Conservation (phyloP, 2,888 invertebrate genomes). For the Serripes groenlandicus region DNA sequence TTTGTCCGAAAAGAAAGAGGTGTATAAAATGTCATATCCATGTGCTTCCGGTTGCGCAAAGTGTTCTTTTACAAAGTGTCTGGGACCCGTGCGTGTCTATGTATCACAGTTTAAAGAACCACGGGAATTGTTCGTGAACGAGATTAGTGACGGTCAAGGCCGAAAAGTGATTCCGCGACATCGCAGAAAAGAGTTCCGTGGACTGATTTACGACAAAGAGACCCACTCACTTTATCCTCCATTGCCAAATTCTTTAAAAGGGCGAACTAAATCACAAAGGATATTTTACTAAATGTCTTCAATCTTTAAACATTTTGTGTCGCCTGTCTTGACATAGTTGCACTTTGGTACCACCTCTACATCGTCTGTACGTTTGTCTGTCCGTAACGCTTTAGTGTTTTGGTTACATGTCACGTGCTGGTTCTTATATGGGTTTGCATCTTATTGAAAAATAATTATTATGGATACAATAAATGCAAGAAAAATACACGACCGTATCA, state of each 20-base stretch:
- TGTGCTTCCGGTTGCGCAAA: slow-evolving; percentile 57
- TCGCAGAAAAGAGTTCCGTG: slow-evolving; percentile 58
- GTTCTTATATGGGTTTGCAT: no score
- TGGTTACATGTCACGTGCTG: no score
- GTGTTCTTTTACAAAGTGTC: slow-evolving; percentile 56
- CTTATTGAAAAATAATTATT: no score
- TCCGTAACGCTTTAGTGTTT: no score
- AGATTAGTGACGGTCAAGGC: slow-evolving; percentile 63
- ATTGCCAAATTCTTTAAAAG: slow-evolving; percentile 46
- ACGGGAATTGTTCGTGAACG: slow-evolving; percentile 31
- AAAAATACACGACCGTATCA: no score
- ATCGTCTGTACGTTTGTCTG: no score
- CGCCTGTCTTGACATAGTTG: no score
- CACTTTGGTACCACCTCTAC: no score
- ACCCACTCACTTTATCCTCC: slow-evolving; percentile 58
- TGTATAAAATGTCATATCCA: slow-evolving; percentile 57
- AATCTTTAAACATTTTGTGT: no score
- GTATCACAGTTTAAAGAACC: slow-evolving; percentile 53
- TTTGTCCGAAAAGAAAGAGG: slow-evolving; percentile 40
- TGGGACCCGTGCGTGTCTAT: slow-evolving; percentile 63
- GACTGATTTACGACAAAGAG: slow-evolving; percentile 62
- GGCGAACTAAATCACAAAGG: slow-evolving; percentile 17
- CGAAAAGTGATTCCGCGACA: slow-evolving; percentile 49
- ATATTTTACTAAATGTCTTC: not conserved
- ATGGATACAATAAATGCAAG: no score